phyloP scores from a whole-genome alignment of 2,113 vertebrate genomes.

The Tetrao urogallus region DNA sequence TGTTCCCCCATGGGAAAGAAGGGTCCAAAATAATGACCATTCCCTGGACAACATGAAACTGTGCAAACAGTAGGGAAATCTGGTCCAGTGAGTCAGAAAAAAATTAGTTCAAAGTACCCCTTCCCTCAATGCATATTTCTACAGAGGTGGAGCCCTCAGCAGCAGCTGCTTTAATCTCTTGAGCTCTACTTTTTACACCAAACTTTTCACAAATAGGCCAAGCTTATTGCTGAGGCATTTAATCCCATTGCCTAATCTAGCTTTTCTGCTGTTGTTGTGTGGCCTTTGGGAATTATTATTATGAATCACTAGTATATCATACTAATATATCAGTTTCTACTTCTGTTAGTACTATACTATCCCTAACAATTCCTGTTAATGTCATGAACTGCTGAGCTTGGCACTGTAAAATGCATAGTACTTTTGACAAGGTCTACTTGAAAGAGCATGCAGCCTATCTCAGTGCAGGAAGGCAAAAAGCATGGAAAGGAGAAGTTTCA shows the following conservation, averaged over 20 bases:
- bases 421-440: neutral
- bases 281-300: neutral
- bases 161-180: neutral
- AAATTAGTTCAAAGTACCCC: neutral
- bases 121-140: neutral
- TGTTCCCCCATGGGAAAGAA: neutral
- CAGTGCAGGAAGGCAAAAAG: neutral
- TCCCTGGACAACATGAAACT: neutral
- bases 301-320: neutral
- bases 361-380: neutral
- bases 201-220: neutral
- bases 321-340: neutral
- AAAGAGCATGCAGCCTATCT: neutral
- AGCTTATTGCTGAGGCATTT: neutral
- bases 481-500: rapidly evolving
- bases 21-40: neutral
- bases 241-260: neutral
- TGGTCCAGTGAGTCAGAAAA: neutral
- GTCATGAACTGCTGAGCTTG: neutral
- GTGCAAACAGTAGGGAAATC: rapidly evolving
- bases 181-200: neutral
- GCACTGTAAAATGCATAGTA: neutral
- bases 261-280: neutral
- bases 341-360: neutral
- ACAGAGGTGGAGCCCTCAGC: neutral